Evolutionary conservation across 2,113 vertebrate species (phyloP), one percentile per base, ranked within the genome.

Genomic region (Microtus montanus): DNA sequence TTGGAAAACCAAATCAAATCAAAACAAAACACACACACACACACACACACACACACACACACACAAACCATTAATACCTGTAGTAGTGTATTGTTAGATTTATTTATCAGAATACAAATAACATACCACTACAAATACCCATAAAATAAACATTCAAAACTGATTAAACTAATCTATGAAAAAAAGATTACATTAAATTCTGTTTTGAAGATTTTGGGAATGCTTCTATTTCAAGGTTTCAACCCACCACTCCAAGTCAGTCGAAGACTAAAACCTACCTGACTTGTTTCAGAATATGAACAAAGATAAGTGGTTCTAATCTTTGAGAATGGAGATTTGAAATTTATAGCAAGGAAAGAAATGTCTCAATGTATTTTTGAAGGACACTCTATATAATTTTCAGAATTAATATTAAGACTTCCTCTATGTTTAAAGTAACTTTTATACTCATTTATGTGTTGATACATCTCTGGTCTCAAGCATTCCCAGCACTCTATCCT

Each of bases 301-400:
- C 9, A 26, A 30, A 91, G 20, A 91, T 20, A 85, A 49, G 20
- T 58, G 75, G 87, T 87, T 41, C 49, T 44, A 54, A 2, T 88
- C 17, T 73, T 35, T 82, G 26, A 77, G 63, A 87, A 68, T 9
- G 38, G 8, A 93, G 95, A 95, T 35, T 44, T 85, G 49, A 75
- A 78, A 15, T 87, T 64, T 9, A 35, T 70, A 79, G 5, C 11
- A 30, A 75, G 33, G 20, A 61, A 52, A 61, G 58, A 77, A 74
- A 4, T 0, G 10, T 73, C 15, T 20, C 61, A 52, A 64, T 12
- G 1, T 68, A 41, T 92, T 89, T n/a, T 73, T 88, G 35, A 93
- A 75, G 5, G 24, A 0, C 22, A 82, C 2, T 6, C 63, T 30
- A 13, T 19, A 7, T 61, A 75, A 64, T 3, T 75, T 86, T 82